Evolutionary conservation across 2,797 vertebrate genomes (phyloP).

Genomic region (Apodemus agrarius): DNA sequence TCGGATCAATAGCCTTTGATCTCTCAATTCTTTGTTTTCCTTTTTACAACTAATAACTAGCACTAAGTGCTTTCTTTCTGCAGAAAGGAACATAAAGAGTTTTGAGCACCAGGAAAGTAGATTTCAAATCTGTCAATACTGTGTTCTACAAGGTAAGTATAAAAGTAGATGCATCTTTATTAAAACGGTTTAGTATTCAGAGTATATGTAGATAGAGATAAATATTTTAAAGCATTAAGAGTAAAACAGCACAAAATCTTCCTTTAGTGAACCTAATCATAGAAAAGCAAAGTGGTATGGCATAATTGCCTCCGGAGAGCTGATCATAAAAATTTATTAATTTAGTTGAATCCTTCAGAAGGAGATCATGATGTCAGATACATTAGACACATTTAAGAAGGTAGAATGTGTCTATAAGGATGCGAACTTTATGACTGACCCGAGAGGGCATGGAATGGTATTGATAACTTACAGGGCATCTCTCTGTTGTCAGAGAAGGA

Average conservation of each 20-base stretch:
- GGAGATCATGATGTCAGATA: background rate
- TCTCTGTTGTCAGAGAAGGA: background rate
- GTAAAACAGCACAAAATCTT: background rate
- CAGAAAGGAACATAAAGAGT: slow-evolving; percentile 55
- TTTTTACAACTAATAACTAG: slow-evolving; percentile 71
- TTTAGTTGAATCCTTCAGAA: background rate
- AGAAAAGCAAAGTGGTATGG: slow-evolving; percentile 45
- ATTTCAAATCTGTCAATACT: slow-evolving; percentile 67
- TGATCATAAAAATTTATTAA: slow-evolving; percentile 45
- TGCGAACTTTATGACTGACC: background rate
- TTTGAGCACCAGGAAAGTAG: slow-evolving; percentile 60
- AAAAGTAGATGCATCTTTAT: background rate
- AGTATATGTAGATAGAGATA: background rate
- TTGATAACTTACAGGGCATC: background rate
- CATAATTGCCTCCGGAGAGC: slow-evolving; percentile 51
- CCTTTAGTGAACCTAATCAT: background rate
- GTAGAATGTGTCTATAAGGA: background rate
- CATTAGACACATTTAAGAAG: background rate
- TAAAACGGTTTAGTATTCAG: slow-evolving; percentile 10
- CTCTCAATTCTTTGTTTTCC: slow-evolving; percentile 76
- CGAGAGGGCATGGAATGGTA: background rate
- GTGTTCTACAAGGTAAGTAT: slow-evolving; percentile 4
- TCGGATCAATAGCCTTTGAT: slow-evolving; percentile 82
- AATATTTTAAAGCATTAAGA: slow-evolving; percentile 52
- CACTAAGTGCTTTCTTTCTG: slow-evolving; percentile 46